Base-by-base conservation (phyloP, 2,888 invertebrate species). In the Graphium colonna region DNA sequence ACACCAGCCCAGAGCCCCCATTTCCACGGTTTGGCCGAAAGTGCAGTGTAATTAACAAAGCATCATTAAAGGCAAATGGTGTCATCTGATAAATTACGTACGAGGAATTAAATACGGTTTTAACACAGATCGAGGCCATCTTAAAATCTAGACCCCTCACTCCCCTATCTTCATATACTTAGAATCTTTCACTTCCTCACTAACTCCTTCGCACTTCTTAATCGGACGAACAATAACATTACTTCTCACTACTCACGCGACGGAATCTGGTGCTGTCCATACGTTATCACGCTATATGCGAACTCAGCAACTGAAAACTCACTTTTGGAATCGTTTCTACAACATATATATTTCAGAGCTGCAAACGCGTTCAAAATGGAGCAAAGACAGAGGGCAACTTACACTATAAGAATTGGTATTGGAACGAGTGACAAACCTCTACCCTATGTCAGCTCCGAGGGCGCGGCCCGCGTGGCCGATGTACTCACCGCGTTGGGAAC, bases 1-100 rank as follows among this genome's bases (percentile, higher is more conserved):
- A 41, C 55, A 10, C 52, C 62, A 13, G 57, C 60, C 1, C 56
- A 59, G 16, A 57, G 55, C 16, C 59, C 60, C 10, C 60, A 62
- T 43, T 60, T 62, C 26, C 55, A 60, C 28, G 62, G 62, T 9
- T 36, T 64, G 38, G 60, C 51, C 15, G 61, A 64, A 41, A 51
- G 54, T 17, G 52, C 58, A 0, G 64, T 64, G 4, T 60, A 60
- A 21, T 61, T 60, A 7, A 51, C 56, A 3, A 64, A 64, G 31
- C 51, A 58, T 52, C 64, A 63, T 42, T 49, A 56, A 12, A 56
- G 41, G 40, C 42, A 54, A 5, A 38, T 52, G 21, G 21, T 21
- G 50, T 58, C 12, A 26, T 57, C 46, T 48, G n/a, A n/a, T n/a
- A n/a, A n/a, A n/a, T 63, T 52, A 53, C 46, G n/a, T 61, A 57